Base-by-base conservation (phyloP, 2,113 vertebrate genomes). In the Bambusicola thoracicus region DNA sequence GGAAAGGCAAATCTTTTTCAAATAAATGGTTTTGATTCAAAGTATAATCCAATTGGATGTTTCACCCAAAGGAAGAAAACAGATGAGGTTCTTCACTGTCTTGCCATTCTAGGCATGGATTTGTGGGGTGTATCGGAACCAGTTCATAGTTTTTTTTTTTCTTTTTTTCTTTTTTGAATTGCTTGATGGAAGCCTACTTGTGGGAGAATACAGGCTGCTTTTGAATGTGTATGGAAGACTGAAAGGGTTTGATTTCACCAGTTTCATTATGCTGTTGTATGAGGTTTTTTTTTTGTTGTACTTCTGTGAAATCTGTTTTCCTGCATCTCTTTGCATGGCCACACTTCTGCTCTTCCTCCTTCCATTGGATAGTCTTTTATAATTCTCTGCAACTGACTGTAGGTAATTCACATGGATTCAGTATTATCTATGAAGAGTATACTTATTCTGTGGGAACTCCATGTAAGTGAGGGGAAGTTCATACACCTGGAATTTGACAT, bases 51-150 rank as follows among this genome's bases (percentile, higher is more conserved):
- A 78, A n/a, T 27, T 93, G 90, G 69, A 56, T 6, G 20, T 70
- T 95, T 96, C 81, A 94, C 0, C 86, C 56, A n/a, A 75, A 56
- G 65, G 43, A 88, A 21, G 51, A 92, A 84, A 94, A 63, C 56
- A 90, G 65, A 61, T 48, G 92, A 95, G 56, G 85, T 66, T 9
- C 17, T 7, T 89, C 56, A 27, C 10, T 16, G 27, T 86, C 29
- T 65, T 83, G 58, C 34, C 10, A 3, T 75, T 90, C 80, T 81
- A 56, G 43, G 62, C 66, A 44, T 36, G 62, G 32, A 30, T 86
- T 75, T 72, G 8, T 72, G 27, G 6, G 8, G 2, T 40, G 44
- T 6, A 46, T 72, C 63, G 81, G 36, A 77, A 81, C 3, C 2
- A 58, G 3, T 36, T 91, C 30, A 38, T n/a, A 80, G 15, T 32